phyloP scores from a whole-genome alignment of 2,113 vertebrate genomes.

The Callocephalon fimbriatum region DNA sequence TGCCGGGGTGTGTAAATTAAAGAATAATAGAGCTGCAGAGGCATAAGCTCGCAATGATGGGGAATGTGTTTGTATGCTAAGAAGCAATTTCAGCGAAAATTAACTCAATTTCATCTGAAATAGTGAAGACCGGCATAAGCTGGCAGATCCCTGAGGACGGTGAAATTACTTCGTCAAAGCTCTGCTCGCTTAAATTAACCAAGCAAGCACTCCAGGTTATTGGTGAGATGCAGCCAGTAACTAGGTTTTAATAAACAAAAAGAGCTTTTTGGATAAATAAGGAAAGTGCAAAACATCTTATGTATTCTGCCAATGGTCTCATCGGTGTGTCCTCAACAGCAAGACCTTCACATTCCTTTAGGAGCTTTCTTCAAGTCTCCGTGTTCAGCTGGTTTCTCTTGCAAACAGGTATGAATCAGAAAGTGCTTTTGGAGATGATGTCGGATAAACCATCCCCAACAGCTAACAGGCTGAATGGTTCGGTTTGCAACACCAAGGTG shows the following conservation, averaged over 20 bases:
- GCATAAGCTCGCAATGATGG: constrained; percentile 79
- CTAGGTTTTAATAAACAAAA: constrained; percentile 83
- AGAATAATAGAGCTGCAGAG: constrained; percentile 82
- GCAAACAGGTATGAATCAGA: background rate
- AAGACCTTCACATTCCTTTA: constrained; percentile 36
- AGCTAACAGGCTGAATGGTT: background rate
- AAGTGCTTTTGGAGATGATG: background rate
- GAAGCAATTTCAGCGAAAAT: constrained; percentile 87
- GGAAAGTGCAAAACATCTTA: constrained; percentile 56
- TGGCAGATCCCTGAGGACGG: constrained; percentile 80
- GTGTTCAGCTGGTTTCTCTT: background rate
- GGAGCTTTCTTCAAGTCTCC: background rate
- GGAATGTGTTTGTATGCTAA: constrained; percentile 85
- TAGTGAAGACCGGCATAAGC: constrained; percentile 81
- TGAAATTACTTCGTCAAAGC: constrained; percentile 85
- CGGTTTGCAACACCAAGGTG: background rate
- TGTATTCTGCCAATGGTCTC: constrained; percentile 46
- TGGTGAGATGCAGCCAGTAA: constrained; percentile 79
- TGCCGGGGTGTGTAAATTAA: constrained; percentile 78
- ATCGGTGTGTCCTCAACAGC: constrained; percentile 17
- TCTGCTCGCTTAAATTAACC: constrained; percentile 85
- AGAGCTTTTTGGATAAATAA: constrained; percentile 78
- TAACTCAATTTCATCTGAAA: constrained; percentile 86
- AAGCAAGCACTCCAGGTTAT: constrained; percentile 78
- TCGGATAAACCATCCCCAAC: background rate